phyloP scores from a whole-genome alignment of 2,888 invertebrate species.

The Smittia sp. region DNA sequence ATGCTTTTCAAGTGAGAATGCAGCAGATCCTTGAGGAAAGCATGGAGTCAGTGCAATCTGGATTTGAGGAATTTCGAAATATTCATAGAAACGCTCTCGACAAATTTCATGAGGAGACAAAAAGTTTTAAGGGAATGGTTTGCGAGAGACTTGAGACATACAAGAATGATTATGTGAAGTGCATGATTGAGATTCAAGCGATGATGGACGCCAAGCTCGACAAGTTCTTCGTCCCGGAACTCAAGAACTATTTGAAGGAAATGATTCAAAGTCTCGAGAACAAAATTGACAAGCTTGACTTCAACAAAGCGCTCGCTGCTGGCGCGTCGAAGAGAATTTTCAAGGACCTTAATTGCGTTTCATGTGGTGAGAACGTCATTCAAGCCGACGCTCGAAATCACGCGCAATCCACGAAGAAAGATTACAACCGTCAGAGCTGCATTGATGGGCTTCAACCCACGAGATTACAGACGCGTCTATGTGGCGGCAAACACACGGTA shows the following conservation, averaged over 20 bases:
- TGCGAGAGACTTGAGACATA: not conserved
- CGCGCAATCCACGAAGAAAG: not conserved
- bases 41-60: not conserved
- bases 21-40: not conserved
- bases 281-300: constrained; percentile 23
- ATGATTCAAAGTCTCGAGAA: not conserved
- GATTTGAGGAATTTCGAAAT: not conserved
- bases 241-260: not conserved
- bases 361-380: constrained; percentile 23
- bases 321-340: not conserved
- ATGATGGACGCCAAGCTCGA: constrained; percentile 2
- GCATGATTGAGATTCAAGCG: not conserved
- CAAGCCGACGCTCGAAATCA: not conserved
- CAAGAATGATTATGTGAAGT: not conserved
- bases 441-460: not conserved
- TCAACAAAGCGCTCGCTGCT: not conserved
- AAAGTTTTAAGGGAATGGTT: not conserved
- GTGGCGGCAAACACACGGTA: constrained; percentile 26
- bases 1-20: not conserved
- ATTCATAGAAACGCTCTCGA: too few species aligned
- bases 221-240: not conserved
- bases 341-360: constrained; percentile 11
- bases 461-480: not conserved
- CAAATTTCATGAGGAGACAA: not conserved
- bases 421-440: not conserved